phyloP scores from a whole-genome alignment of 2,888 invertebrate species.

The Mythimna vitellina region DNA sequence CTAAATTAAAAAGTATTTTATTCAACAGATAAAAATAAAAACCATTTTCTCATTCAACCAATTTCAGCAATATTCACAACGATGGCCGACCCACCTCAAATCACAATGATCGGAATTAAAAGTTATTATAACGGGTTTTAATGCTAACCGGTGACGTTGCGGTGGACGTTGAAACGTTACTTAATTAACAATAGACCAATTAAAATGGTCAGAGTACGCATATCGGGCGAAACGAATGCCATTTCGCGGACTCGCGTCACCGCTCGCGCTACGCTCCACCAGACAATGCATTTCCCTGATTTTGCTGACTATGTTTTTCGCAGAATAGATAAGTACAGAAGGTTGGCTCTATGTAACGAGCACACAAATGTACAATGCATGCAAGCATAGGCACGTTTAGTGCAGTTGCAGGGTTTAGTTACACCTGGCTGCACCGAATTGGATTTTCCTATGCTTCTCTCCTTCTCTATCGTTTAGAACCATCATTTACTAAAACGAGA shows the following conservation, averaged over 20 bases:
- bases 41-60: constrained; percentile 6
- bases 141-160: constrained; percentile 80
- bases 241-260: constrained; percentile 75
- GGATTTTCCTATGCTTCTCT: no score
- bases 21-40: constrained; percentile 1
- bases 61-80: constrained; percentile 9
- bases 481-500: no score
- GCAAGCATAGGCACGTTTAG: background rate
- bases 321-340: constrained; percentile 50
- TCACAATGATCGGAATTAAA: constrained; percentile 71
- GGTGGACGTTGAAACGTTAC: constrained; percentile 86
- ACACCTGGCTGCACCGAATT: background rate
- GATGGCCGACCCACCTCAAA: constrained; percentile 53
- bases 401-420: background rate
- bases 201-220: constrained; percentile 84
- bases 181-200: constrained; percentile 91
- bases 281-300: constrained; percentile 87
- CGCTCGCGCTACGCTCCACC: constrained; percentile 78
- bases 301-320: constrained; percentile 84
- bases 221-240: constrained; percentile 83
- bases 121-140: constrained; percentile 77
- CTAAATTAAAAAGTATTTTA: background rate
- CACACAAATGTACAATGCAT: background rate
- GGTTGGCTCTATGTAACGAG: background rate
- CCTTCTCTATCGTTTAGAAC: no score